A percentile compares a stretch with the other conserved stretches of the same genome.
Conservation (phyloP, 2,113 vertebrate species). For the Psephotus haematonotus region DNA sequence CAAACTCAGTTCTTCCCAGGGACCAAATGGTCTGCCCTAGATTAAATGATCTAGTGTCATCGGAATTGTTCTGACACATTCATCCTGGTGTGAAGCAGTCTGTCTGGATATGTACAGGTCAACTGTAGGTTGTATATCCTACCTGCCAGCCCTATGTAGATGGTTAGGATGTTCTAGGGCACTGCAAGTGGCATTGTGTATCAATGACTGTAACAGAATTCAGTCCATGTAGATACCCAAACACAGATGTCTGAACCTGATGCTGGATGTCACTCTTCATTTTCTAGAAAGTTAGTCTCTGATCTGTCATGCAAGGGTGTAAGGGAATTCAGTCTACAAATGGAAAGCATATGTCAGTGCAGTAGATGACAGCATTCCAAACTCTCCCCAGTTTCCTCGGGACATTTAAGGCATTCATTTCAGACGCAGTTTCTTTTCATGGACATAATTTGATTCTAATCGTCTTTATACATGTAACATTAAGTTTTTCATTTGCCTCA, state of each 20-base stretch:
- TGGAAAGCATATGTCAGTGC: background rate
- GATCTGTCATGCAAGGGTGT: background rate
- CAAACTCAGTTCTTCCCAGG: background rate
- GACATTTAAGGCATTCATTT: slow-evolving; percentile 12
- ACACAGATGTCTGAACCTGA: background rate
- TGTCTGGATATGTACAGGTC: background rate
- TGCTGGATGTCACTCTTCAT: background rate
- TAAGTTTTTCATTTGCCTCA: slow-evolving; percentile 45
- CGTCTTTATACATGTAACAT: slow-evolving; percentile 17
- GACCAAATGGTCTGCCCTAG: background rate
- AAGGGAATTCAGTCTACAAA: background rate
- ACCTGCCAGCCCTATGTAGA: background rate
- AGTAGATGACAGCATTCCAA: background rate
- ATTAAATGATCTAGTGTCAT: background rate
- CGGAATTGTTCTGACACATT: background rate
- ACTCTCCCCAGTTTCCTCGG: background rate
- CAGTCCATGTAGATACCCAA: background rate
- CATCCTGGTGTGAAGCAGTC: background rate
- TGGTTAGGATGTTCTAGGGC: background rate
- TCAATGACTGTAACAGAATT: background rate
- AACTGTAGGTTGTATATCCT: background rate
- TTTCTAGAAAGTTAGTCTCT: background rate
- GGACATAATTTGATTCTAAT: background rate
- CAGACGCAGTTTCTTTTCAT: background rate
- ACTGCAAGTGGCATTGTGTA: accelerated